These are phyloP conservation scores for Mus minutoides DNA, from an alignment of 2,797 vertebrate species.

Conservation along the genomic window DNA sequence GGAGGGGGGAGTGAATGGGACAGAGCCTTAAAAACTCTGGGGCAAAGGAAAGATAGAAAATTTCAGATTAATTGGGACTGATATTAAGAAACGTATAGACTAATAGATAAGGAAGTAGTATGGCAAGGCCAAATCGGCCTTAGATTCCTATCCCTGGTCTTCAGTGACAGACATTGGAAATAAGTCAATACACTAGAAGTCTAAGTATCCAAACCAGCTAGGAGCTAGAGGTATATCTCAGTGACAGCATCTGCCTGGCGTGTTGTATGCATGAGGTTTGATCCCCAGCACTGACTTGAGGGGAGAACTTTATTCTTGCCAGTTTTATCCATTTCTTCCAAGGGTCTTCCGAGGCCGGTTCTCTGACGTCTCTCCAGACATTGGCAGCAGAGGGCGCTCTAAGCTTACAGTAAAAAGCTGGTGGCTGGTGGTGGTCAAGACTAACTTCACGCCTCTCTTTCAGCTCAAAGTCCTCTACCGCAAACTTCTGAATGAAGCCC, in stretches of 20 bases:
- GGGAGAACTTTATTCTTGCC: not conserved
- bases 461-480: slow-evolving; percentile 92
- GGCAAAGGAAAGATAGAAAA: not conserved
- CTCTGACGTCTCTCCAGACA: not conserved
- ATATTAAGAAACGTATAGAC: not conserved
- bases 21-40: not conserved
- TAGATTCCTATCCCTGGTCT: not conserved
- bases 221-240: not conserved
- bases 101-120: not conserved
- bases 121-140: not conserved
- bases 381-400: slow-evolving; percentile 78
- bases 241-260: not conserved
- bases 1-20: not conserved
- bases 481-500: slow-evolving; percentile 87
- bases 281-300: not conserved
- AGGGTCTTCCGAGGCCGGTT: not conserved
- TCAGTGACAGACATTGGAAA: not conserved
- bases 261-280: not conserved
- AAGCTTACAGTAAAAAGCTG: not conserved
- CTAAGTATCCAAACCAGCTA: not conserved
- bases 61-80: not conserved
- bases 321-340: not conserved
- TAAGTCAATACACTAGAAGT: not conserved
- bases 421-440: not conserved
- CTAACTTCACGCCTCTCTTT: not conserved